A percentile compares a stretch with the other conserved stretches of the same genome.
phyloP scores from a whole-genome alignment of 2,797 vertebrate genomes.

The Adelosebastes latens region DNA sequence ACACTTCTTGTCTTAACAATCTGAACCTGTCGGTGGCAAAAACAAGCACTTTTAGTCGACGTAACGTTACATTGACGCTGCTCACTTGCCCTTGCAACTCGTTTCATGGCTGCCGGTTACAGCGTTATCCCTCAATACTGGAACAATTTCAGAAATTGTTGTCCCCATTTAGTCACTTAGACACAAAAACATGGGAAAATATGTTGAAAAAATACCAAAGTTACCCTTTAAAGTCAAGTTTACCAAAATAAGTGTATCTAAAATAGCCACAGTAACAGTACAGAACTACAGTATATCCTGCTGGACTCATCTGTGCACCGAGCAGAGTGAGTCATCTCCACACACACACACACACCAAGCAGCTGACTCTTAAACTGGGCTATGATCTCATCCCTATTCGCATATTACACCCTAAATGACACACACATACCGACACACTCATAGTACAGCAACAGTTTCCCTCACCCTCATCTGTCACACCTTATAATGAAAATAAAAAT shows the following conservation, averaged over 20 bases:
- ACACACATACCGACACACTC: not conserved
- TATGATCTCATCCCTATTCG: slow-evolving; percentile 47
- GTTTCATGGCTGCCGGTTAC: too few relatives aligned
- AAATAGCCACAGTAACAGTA: not conserved
- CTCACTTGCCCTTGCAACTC: too few relatives aligned
- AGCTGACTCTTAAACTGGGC: slow-evolving; percentile 45
- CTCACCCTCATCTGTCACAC: not conserved
- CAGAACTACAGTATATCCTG: not conserved
- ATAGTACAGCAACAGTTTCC: not conserved
- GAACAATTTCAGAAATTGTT: too few relatives aligned
- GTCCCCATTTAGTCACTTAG: too few relatives aligned
- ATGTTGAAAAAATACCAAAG: too few relatives aligned
- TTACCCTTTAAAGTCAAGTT: not conserved
- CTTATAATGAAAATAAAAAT: not conserved
- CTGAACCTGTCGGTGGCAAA: too few relatives aligned
- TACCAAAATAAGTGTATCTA: not conserved
- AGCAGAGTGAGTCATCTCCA: slow-evolving; percentile 44
- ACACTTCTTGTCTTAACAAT: too few relatives aligned
- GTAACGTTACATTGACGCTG: too few relatives aligned
- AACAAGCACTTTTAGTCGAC: too few relatives aligned
- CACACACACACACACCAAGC: slow-evolving; percentile 15
- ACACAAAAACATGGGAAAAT: too few relatives aligned
- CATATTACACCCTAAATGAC: slow-evolving; percentile 27
- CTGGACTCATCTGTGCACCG: not conserved
- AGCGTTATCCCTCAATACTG: too few relatives aligned